Evolutionary conservation across 2,888 invertebrate species (phyloP), one percentile per base, ranked within the genome.

Genomic region (Lepidocyrtoides sp.): DNA sequence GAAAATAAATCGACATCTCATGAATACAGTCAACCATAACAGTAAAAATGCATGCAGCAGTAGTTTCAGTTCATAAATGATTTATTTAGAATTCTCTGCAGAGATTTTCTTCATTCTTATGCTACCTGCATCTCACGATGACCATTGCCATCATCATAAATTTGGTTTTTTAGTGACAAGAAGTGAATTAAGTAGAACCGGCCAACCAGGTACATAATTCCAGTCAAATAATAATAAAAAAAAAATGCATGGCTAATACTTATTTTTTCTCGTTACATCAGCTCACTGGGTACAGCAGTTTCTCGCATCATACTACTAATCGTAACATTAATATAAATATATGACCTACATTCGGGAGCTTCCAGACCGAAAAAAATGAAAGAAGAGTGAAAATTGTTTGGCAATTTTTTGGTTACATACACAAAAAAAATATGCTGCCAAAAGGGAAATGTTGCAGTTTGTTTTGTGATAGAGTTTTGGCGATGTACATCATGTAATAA

Each of bases 71-170:
- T 69, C 41, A 69, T 41, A 44, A 23, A 84, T 54, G 54, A 36
- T 72, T 20, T 29, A 84, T 72, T 72, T 72, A 20, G 72, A n/a
- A n/a, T 63, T 83, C 41, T 57, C 23, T 60, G 36, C 29, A 26
- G 29, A 83, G 48, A 51, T 69, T 83, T 66, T 23, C 51, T 8
- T 66, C n/a, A n/a, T n/a, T n/a, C n/a, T n/a, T n/a, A n/a, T n/a
- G n/a, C n/a, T n/a, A n/a, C n/a, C n/a, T n/a, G n/a, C n/a, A n/a
- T n/a, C n/a, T n/a, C n/a, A n/a, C n/a, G n/a, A 66, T 44, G 10
- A 44, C n/a, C 26, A 44, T 23, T 66, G 51, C 48, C 44, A 84
- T 44, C 44, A 72, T 41, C 84, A 69, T 84, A 84, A 84, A 85
- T 85, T 72, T 23, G 32, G 57, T 54, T 29, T 72, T n/a, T n/a